These are phyloP conservation scores for Phyllotis vaccarum DNA, from an alignment of 2,797 vertebrate species.

Conservation along the genomic window DNA sequence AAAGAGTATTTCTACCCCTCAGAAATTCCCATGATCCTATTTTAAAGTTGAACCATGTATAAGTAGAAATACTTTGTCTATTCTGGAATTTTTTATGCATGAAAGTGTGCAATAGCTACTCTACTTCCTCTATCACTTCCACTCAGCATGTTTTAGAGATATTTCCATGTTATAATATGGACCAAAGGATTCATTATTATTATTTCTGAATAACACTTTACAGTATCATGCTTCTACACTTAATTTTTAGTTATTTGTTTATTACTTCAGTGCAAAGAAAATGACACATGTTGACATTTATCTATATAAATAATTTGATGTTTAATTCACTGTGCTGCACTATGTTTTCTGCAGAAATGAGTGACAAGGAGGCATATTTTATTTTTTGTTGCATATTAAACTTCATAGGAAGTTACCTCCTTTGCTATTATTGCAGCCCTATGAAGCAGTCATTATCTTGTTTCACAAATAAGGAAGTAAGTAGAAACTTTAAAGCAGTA, in stretches of 20 bases:
- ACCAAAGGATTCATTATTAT: neutral
- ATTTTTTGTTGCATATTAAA: neutral
- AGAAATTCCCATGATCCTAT: neutral
- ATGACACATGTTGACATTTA: neutral
- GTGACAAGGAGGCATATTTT: neutral
- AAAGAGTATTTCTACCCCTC: neutral
- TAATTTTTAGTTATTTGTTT: neutral
- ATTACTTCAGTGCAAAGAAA: neutral
- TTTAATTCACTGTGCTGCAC: neutral
- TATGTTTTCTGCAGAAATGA: constrained; percentile 27
- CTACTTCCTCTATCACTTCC: neutral
- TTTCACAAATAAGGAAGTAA: constrained; percentile 32
- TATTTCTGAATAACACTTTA: neutral
- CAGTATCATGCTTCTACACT: neutral
- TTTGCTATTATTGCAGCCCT: neutral
- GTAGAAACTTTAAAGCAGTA: neutral
- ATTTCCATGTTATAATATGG: neutral
- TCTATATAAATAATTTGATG: neutral
- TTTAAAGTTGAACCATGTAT: neutral
- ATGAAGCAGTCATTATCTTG: neutral
- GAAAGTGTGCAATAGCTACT: neutral
- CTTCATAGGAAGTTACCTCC: neutral
- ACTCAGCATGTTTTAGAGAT: neutral
- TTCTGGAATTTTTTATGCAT: neutral
- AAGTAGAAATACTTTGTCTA: neutral